Evolutionary conservation across 2,888 invertebrate genomes (phyloP).

Genomic region (Archaeoteleia sp.): DNA sequence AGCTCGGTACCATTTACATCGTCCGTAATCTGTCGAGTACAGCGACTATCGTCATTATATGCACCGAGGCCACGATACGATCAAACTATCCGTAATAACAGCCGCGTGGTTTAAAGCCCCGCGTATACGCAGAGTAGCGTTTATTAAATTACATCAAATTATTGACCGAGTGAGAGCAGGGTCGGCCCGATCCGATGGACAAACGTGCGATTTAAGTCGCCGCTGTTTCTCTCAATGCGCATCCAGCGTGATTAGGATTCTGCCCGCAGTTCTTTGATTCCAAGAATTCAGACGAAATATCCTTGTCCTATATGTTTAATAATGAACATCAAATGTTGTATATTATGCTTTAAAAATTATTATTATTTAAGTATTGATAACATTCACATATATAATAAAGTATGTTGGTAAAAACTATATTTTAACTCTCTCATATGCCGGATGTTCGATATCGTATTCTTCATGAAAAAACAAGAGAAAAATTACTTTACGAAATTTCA

Average conservation of each 20-base stretch:
- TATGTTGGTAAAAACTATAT: no score
- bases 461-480: no score
- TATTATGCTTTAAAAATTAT: no score
- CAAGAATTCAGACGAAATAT: no score
- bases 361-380: no score
- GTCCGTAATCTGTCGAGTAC: constrained; percentile 65
- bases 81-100: constrained; percentile 73
- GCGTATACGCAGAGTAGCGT: constrained; percentile 60
- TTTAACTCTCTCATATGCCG: no score
- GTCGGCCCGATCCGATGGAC: constrained; percentile 25
- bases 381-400: no score
- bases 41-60: constrained; percentile 70
- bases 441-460: no score
- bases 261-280: neutral
- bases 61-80: constrained; percentile 67
- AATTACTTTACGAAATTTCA: no score
- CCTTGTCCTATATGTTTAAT: no score
- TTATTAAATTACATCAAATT: constrained; percentile 74
- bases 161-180: constrained; percentile 55
- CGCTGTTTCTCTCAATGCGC: constrained; percentile 33
- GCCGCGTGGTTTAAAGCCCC: constrained; percentile 54
- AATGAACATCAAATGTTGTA: no score
- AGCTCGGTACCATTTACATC: constrained; percentile 64
- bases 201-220: constrained; percentile 34
- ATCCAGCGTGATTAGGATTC: constrained; percentile 15